Evolutionary conservation across 2,113 vertebrate species (phyloP).

Genomic region (Nestor notabilis): DNA sequence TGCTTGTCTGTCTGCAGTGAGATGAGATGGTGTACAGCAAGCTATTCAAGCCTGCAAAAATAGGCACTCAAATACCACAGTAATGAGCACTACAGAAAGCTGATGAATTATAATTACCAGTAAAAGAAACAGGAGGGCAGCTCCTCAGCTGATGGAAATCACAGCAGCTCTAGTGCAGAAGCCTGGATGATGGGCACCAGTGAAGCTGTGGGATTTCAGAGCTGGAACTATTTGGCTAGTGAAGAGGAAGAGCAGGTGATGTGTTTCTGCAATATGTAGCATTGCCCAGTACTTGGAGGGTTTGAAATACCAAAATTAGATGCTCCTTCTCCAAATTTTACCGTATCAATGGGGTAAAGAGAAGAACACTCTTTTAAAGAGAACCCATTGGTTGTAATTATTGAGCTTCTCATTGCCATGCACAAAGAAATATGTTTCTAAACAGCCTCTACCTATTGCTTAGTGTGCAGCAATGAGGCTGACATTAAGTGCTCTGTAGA

Average conservation of each 20-base stretch:
- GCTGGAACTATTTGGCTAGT: neutral
- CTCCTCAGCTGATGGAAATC: neutral
- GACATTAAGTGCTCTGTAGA: neutral
- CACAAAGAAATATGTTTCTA: neutral
- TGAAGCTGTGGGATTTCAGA: neutral
- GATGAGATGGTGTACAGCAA: neutral
- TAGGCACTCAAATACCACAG: neutral
- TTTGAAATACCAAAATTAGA: neutral
- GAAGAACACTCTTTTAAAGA: neutral
- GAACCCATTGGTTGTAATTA: neutral
- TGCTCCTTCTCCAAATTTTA: neutral
- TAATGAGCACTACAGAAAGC: conserved; percentile 37
- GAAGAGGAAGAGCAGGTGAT: neutral
- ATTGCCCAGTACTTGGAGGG: neutral
- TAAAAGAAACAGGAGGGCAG: neutral
- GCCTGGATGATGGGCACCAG: neutral
- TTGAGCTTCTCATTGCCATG: neutral
- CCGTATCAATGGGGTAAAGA: neutral
- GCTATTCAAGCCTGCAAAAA: conserved; percentile 12
- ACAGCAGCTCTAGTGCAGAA: neutral
- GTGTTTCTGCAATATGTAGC: neutral
- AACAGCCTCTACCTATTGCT: neutral
- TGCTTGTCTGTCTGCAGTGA: neutral
- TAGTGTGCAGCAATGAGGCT: neutral
- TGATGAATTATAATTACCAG: conserved; percentile 43